Conservation (phyloP, 2,113 vertebrate species). For the Scatophagus argus region DNA sequence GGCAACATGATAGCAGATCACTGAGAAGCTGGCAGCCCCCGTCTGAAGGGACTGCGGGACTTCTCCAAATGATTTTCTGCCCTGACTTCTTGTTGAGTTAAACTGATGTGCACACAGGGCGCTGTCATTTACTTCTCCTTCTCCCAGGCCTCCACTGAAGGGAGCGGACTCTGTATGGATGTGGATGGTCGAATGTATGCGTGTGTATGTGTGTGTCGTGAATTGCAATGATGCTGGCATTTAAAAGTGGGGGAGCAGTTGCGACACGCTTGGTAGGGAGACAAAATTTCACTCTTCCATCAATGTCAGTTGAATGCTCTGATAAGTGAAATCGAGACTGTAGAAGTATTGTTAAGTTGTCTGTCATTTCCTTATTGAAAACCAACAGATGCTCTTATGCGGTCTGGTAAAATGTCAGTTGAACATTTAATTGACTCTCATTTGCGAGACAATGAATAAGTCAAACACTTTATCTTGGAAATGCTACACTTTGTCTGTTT, state of each 20-base stretch:
- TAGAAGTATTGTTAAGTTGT: neutral
- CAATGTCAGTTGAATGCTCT: conserved; percentile 19
- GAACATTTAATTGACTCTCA: neutral
- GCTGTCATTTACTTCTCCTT: conserved; percentile 62
- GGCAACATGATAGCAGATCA: conserved; percentile 73
- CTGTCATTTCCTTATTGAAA: neutral
- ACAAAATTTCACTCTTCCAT: conserved; percentile 20
- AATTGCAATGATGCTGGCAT: conserved; percentile 49
- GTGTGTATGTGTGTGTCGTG: neutral
- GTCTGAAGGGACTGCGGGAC: conserved; percentile 72
- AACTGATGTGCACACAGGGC: conserved; percentile 70
- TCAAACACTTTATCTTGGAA: neutral
- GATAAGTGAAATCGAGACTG: conserved; percentile 9
- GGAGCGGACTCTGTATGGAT: conserved; percentile 24
- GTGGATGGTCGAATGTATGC: conserved; percentile 24
- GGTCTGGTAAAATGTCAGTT: neutral
- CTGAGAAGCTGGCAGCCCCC: conserved; percentile 68
- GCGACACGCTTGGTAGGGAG: conserved; percentile 3
- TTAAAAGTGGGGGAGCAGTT: conserved; percentile 22
- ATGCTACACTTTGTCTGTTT: neutral
- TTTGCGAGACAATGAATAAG: neutral
- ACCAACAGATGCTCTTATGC: neutral
- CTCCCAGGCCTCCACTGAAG: conserved; percentile 34
- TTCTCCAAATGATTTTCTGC: conserved; percentile 76
- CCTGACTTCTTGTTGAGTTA: conserved; percentile 73